A percentile compares a stretch with the other conserved stretches of the same genome.
These are phyloP conservation scores for Diadegma fenestrale DNA, from an alignment of 2,888 invertebrate genomes.

Conservation along the genomic window DNA sequence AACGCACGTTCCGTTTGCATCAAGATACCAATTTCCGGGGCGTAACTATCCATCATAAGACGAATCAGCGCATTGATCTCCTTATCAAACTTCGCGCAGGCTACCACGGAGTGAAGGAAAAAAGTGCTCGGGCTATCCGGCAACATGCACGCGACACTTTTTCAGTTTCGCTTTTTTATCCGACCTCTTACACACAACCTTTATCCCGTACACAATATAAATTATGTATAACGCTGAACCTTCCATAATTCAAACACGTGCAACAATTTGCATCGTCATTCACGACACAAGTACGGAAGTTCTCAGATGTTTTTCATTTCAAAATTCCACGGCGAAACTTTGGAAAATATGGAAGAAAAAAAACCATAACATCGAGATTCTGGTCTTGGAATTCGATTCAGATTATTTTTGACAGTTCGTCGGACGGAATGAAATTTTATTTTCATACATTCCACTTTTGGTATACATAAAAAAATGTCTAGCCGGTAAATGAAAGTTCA, in stretches of 20 bases:
- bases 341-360: neutral
- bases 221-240: neutral
- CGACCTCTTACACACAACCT: neutral
- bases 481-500: neutral
- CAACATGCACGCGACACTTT: conserved; percentile 8
- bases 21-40: conserved; percentile 24
- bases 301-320: neutral
- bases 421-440: neutral
- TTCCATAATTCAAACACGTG: neutral
- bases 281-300: neutral
- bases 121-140: conserved; percentile 7
- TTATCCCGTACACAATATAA: conserved; percentile 11
- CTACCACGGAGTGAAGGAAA: neutral
- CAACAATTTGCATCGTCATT: neutral
- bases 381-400: neutral
- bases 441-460: neutral
- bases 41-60: conserved; percentile 31
- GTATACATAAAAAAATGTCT: neutral
- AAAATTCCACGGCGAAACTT: neutral
- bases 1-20: conserved; percentile 22
- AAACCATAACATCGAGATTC: neutral
- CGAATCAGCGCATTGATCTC: conserved; percentile 36
- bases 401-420: neutral
- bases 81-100: neutral
- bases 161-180: neutral